Evolutionary conservation across 1,140 invertebrate genomes (phyloP), one percentile per base, ranked within the genome.

Genomic region (Teleopsis dalmanni): DNA sequence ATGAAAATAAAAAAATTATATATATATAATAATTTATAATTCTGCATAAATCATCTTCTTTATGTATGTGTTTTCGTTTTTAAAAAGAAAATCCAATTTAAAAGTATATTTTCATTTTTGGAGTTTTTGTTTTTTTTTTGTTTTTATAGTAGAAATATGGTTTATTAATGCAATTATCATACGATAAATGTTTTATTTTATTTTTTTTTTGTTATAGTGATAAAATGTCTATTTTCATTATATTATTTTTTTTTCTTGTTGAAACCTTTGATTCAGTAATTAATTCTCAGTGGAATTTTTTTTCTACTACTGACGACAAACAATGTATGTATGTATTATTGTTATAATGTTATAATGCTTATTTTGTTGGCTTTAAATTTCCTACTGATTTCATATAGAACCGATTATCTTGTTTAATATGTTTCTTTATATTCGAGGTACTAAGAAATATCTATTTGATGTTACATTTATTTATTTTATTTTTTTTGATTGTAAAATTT

Each of bases 391-490:
- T 34, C 6, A 14, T 23, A 5, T 33, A 42, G 26, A 45, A 34
- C 26, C 21, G 31, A 34, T 18, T 29, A 18, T 40, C 21, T 37
- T 3, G 10, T 7, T 45, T 21, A 18, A 23, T 14, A 11, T 25
- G 34, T 47, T 18, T 47, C 7, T 26, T 33, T 18, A 21, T 23
- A 16, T 40, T 40, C 22, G 13, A 7, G 40, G 13, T 25, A 23
- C 34, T 37, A 13, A 47, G 6, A 26, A 26, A 16, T 31, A 19
- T 45, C 25, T 45, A 14, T 37, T 37, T 37, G n/a, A 23, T 45
- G 18, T 45, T 22, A 48, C 14, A 22, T 31, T 48, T 18, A n/a
- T 42, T 14, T 29, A 18, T 41, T 43, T 31, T 36, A 22, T 23
- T 42, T 34, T 21, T 21, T 21, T 42, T 42, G 13, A 3, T 43